Evolutionary conservation across 2,113 vertebrate species (phyloP), one percentile per base, ranked within the genome.

Genomic region (Platichthys flesus): DNA sequence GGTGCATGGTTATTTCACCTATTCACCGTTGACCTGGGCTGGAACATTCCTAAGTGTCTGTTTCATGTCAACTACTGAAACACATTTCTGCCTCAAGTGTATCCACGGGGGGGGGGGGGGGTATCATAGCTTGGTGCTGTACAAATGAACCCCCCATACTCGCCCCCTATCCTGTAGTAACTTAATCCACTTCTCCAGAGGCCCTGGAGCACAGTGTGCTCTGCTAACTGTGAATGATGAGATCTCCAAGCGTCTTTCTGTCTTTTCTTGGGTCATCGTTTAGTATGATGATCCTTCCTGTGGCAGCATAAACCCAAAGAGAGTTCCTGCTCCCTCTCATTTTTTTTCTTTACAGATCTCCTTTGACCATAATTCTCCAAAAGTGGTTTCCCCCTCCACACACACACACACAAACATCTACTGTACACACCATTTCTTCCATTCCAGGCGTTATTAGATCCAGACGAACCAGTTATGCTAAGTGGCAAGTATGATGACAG

Each of bases 211-310:
- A 52, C 67, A 0, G 10, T 4, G 14, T 76, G 79, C 71, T 71
- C 62, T 47, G 31, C 64, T 82, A 73, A 87, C 71, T 76, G 82
- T 90, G 82, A 89, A 81, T 49, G 82, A 84, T 89, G 78, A 69
- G 78, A 71, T 84, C 78, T 80, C 31, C 68, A 28, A 84, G 76
- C 37, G n/a, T 78, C 76, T 67, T 78, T 56, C 71, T 68, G 18
- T 21, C 76, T 67, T 78, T 56, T 74, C 71, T 51, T 21, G 67
- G 65, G 58, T 57, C 84, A 79, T 82, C 73, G 79, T 77, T 89
- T 69, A 90, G 47, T 37, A 67, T 81, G 21, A 78, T 68, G 67
- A 73, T 83, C 51, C 77, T 77, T 74, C 51, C 69, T 68, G 56
- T 60, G 65, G 66, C 72, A 82, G 68, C 52, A 59, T 35, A 62